phyloP scores from a whole-genome alignment of 2,113 vertebrate species.

The Corvus hawaiiensis region DNA sequence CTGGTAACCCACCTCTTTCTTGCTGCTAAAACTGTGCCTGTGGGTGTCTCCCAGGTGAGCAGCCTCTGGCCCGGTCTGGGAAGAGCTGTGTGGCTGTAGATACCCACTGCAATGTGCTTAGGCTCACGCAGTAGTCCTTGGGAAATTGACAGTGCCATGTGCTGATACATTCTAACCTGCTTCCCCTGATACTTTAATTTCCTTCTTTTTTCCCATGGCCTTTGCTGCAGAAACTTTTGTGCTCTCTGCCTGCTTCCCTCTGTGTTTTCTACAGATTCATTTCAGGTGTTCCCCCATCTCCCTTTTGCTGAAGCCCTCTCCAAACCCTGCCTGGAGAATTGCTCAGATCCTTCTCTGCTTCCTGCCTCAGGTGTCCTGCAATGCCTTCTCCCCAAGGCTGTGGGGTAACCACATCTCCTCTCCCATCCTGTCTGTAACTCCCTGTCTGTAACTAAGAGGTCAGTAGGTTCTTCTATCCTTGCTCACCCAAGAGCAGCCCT shows the following conservation, averaged over 20 bases:
- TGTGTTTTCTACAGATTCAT: neutral
- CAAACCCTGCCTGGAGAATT: neutral
- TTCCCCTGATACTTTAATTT: neutral
- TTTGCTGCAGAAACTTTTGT: neutral
- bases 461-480: neutral
- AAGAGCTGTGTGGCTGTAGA: neutral
- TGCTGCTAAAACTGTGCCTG: neutral
- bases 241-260: neutral
- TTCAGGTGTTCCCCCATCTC: accelerated
- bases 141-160: accelerated
- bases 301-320: neutral
- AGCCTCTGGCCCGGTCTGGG: neutral
- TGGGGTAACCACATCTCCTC: neutral
- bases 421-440: neutral
- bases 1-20: neutral
- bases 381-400: neutral
- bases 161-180: neutral
- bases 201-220: neutral
- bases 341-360: neutral
- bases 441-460: too few relatives aligned
- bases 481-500: neutral
- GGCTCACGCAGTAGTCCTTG: accelerated
- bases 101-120: neutral
- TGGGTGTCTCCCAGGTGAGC: neutral
- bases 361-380: neutral